phyloP scores from a whole-genome alignment of 2,888 invertebrate species.

The Coenonympha glycerion region DNA sequence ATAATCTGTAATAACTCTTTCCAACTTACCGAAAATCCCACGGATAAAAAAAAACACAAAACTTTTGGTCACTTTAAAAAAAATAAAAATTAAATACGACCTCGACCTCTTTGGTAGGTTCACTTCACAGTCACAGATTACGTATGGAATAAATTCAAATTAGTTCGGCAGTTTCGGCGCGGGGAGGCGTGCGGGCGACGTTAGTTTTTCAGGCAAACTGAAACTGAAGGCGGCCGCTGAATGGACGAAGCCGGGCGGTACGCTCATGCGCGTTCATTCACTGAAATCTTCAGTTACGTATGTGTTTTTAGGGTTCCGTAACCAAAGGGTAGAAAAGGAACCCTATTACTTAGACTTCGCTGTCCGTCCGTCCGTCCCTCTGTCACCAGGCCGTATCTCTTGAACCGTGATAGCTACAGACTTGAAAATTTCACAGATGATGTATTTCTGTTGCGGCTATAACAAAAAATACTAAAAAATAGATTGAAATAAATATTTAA shows the following conservation, averaged over 20 bases:
- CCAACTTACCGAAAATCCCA: background rate
- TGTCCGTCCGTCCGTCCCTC: no score
- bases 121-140: conserved; percentile 24
- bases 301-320: background rate
- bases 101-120: background rate
- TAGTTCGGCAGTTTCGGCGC: conserved; percentile 31
- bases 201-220: conserved; percentile 54
- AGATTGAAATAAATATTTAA: no score
- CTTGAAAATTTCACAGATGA: no score
- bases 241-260: conserved; percentile 42
- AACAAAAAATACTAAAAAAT: no score
- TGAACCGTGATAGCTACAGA: no score
- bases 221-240: conserved; percentile 55
- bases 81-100: conserved; percentile 6
- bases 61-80: conserved; percentile 16
- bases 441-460: no score
- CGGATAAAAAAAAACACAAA: conserved; percentile 6
- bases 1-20: background rate
- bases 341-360: no score
- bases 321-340: no score
- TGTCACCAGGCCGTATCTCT: no score
- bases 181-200: conserved; percentile 57
- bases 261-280: conserved; percentile 50
- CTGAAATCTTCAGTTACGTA: conserved; percentile 15
- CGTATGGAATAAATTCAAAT: conserved; percentile 36